Evolutionary conservation across 2,888 invertebrate species (phyloP), one percentile per base, ranked within the genome.

Genomic region (Nemurella pictetii): DNA sequence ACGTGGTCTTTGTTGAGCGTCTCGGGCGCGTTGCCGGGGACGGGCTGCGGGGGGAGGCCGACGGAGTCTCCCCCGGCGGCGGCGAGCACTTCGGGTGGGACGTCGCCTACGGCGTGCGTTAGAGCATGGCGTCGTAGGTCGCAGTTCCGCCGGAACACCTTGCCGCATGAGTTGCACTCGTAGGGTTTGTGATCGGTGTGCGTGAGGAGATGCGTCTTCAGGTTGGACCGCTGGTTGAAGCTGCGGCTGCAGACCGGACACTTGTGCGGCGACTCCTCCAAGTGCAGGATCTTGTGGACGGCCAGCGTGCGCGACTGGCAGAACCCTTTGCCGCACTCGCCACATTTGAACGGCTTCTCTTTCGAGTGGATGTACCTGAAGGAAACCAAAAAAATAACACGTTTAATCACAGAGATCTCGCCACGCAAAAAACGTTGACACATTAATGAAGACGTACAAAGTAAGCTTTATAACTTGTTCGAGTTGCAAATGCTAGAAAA

Each of bases 291-390:
- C 90, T 96, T 96, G 93, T 99, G 98, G 2, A 98, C 98, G 7
- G 98, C 97, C 88, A 99, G 91, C 0, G 99, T 99, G 86, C 99
- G 93, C 84, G 97, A 96, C 90, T 99, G 99, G 89, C 99, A 99
- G 91, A 99, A 99, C 3, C 99, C 98, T 91, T 99, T 99, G 87
- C 97, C 98, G 89, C 99, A 99, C 90, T 98, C 96, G 84, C 94
- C 94, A 90, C 98, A 99, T 91, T 97, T 98, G 92, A 98, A 99
- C 0, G 99, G 98, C 89, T 99, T 99, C 91, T 98, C 98, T 91
- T 98, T 98, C 86, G 97, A 97, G 91, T 99, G 98, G 89, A 98
- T 99, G 90, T 98, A 99, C 92, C 98, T 98, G 93, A 55, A 93
- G 75, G 20, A 55, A 55, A 55, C 15, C 75, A 75, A 26, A 75